Base-by-base conservation (phyloP, 2,888 invertebrate genomes). In the Artemia sinica region DNA sequence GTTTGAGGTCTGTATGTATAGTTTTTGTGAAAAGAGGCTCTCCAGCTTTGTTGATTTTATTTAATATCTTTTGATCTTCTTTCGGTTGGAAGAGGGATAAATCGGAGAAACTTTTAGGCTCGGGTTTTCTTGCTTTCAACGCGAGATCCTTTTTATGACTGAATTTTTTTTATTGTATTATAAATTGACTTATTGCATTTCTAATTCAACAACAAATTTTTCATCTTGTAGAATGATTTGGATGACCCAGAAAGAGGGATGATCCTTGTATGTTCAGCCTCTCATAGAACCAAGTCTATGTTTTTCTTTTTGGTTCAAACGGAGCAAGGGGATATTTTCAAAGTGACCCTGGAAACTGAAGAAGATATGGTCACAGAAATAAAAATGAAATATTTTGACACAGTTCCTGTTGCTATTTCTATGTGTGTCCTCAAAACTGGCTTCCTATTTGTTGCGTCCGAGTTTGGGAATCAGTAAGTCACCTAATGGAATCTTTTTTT, bases 401-500 rank as follows among this genome's bases (percentile, higher is more conserved):
- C 98, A 0, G 95, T 97, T 5, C 96, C 98, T 9, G 93, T 96
- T 5, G 93, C 98, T 0, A 84, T 91, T 18, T 86, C 95, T 0
- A 90, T 99, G 90, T 96, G 96, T 80, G 97, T 99, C 49, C 80
- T 99, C 71, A 97, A 97, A 78, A 97, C 97, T 70, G 98, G 98
- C 3, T 99, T 99, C 77, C 80, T 99, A 18, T 99, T 98, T 81
- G 91, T 97, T 11, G 97, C 97, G 1, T 89, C 92, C 49, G 98
- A 99, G 80, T 98, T 97, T 84, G 97, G 97, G 74, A 98, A 98
- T 81, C 98, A 99, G 94, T 96, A 82, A 89, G 95, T 89, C 72
- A 70, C 71, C 67, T 72, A 69, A 18, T 68, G 68, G 63, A 14
- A 11, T 14, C 11, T 50, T 69, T 9, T 3, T 14, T 49, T 41